Base-by-base conservation (phyloP, 2,888 invertebrate species). In the Anticlea derivata region DNA sequence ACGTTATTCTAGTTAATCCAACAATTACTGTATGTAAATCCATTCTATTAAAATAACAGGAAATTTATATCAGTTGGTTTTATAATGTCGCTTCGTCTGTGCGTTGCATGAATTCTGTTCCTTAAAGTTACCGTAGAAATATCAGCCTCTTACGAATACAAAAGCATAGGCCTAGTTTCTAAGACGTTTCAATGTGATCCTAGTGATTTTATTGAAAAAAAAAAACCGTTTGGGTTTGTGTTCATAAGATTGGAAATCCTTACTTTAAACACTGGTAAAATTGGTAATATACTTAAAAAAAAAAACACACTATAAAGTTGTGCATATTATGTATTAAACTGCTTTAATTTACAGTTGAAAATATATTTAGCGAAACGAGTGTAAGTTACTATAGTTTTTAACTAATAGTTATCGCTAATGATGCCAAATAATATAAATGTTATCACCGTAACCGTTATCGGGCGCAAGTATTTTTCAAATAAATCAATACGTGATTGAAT, bases 401-500 rank as follows among this genome's bases (percentile, higher is more conserved):
- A 27, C 35, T n/a, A 33, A 43, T 40, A 6, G 23, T 24, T 8
- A 31, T 37, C 6, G 8, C 31, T 50, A 39, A 38, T 44, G 10
- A 44, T 27, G 27, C 33, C 6, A 39, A 44, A 43, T n/a, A 17
- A n/a, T 7, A 20, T 7, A 20, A 13, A 26, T n/a, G 20, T 44
- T 50, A 44, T 50, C 38, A 44, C 34, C 34, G 7, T 34, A n/a
- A 29, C 33, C n/a, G 13, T 2, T 31, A 47, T n/a, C 8, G 11
- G 13, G 11, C 0, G 11, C 31, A 17, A 26, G n/a, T 10, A 22
- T 46, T 24, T 17, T 31, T 17, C 4, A 31, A 37, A 20, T 11
- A 41, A 45, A 30, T 12, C 40, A 34, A 37, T 45, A 4, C 11
- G 20, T 29, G 45, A 7, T 33, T 29, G 29, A 34, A 34, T 40